These are phyloP conservation scores for Myotis findleyi DNA, from an alignment of 2,797 vertebrate genomes.

Conservation along the genomic window DNA sequence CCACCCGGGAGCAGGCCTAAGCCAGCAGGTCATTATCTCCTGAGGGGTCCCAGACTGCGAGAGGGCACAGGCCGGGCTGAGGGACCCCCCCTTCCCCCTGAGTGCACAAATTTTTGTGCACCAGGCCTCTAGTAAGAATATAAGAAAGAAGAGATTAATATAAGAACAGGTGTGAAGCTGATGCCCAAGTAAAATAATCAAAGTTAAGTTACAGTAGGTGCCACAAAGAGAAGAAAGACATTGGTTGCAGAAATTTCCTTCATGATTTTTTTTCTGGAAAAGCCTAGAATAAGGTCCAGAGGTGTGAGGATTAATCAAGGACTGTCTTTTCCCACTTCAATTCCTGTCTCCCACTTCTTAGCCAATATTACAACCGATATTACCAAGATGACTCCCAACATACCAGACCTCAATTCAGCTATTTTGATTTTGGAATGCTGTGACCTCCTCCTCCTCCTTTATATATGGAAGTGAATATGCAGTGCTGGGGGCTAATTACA, in stretches of 20 bases:
- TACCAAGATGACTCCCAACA: background rate
- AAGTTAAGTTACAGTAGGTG: background rate
- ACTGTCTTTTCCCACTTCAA: background rate
- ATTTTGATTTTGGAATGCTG: background rate
- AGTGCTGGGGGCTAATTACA: no score
- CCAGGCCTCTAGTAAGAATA: no score
- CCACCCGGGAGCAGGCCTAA: no score
- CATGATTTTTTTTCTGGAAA: background rate
- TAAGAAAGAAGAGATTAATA: conserved; percentile 17
- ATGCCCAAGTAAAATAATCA: background rate
- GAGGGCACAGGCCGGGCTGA: no score
- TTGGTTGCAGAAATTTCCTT: background rate
- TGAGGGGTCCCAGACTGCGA: no score
- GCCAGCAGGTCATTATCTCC: no score
- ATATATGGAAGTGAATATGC: background rate
- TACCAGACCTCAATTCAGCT: background rate
- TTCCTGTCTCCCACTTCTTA: background rate
- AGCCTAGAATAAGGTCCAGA: background rate
- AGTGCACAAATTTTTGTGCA: no score
- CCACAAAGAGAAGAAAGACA: background rate
- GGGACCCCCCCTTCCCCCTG: no score
- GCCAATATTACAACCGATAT: background rate
- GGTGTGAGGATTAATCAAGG: background rate
- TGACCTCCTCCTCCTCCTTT: background rate
- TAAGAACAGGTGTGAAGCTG: background rate